phyloP scores from a whole-genome alignment of 2,888 invertebrate species.

The Phaonia tiefii region DNA sequence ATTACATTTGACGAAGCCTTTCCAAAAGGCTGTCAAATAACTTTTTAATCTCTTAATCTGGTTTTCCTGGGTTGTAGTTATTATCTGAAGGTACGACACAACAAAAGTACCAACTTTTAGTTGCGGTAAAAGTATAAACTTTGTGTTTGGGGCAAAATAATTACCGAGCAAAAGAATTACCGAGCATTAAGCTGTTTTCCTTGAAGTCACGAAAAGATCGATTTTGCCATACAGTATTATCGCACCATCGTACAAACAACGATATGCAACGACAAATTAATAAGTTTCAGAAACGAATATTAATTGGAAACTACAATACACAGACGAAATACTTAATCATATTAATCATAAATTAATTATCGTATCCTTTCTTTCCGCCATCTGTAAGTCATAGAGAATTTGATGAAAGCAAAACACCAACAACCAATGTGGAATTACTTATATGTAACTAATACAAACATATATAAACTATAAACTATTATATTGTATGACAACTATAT shows the following conservation, averaged over 20 bases:
- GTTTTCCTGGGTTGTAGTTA: too few relatives aligned
- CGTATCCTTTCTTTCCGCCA: neutral
- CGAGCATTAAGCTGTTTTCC: too few relatives aligned
- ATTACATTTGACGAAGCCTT: too few relatives aligned
- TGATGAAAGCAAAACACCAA: neutral
- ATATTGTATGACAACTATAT: neutral
- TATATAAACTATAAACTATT: slow-evolving; percentile 13
- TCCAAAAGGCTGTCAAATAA: too few relatives aligned
- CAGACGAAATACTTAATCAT: neutral
- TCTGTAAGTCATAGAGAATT: neutral
- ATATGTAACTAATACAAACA: slow-evolving; percentile 19
- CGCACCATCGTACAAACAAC: slow-evolving; percentile 22
- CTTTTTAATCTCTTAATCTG: too few relatives aligned
- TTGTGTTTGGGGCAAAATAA: too few relatives aligned
- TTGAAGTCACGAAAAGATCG: too few relatives aligned
- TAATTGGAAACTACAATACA: slow-evolving; percentile 25
- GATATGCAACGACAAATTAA: slow-evolving; percentile 55
- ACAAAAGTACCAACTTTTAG: too few relatives aligned
- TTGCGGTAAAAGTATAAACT: too few relatives aligned
- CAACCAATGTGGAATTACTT: neutral
- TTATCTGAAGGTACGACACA: too few relatives aligned
- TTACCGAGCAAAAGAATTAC: too few relatives aligned
- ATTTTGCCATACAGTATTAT: too few relatives aligned
- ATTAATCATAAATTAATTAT: slow-evolving; percentile 14
- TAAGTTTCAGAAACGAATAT: slow-evolving; percentile 37